Conservation (phyloP, 2,888 invertebrate genomes). For the Eristalinus aeneus region DNA sequence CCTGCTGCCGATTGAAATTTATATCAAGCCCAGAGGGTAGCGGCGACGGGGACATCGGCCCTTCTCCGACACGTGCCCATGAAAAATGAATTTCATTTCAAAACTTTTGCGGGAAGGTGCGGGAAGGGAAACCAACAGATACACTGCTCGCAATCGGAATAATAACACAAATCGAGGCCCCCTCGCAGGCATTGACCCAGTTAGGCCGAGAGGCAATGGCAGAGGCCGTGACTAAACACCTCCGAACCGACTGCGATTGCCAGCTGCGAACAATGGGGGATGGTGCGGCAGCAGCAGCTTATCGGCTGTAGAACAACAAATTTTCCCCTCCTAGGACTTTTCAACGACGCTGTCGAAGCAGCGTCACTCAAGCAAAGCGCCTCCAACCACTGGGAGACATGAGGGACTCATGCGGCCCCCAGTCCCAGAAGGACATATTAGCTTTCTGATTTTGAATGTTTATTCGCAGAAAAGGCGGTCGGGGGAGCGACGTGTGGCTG, state of each 20-base stretch:
- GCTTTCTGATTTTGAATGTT: not conserved
- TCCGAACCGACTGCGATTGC: not conserved
- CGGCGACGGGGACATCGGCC: not conserved
- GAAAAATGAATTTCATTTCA: conserved; percentile 1
- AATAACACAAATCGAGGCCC: conserved; percentile 14
- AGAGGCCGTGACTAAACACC: not conserved
- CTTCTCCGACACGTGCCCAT: not conserved
- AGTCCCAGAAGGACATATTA: not conserved
- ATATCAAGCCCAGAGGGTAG: not conserved
- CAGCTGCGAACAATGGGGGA: not conserved
- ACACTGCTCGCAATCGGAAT: conserved; percentile 4
- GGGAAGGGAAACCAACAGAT: not conserved
- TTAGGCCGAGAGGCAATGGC: conserved; percentile 1
- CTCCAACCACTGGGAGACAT: not conserved
- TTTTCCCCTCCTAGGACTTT: not conserved
- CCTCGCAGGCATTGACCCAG: conserved; percentile 25
- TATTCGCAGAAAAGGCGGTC: not conserved
- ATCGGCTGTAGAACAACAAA: not conserved
- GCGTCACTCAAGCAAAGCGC: not conserved
- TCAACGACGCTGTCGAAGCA: not conserved
- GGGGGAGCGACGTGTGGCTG: not conserved
- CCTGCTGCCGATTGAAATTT: not conserved
- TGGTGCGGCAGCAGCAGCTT: not conserved
- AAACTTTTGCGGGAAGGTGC: not conserved
- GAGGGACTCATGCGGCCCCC: not conserved